These are phyloP conservation scores for Caenorhabditis inopinata DNA, from an alignment of 1,140 invertebrate species.

Conservation along the genomic window DNA sequence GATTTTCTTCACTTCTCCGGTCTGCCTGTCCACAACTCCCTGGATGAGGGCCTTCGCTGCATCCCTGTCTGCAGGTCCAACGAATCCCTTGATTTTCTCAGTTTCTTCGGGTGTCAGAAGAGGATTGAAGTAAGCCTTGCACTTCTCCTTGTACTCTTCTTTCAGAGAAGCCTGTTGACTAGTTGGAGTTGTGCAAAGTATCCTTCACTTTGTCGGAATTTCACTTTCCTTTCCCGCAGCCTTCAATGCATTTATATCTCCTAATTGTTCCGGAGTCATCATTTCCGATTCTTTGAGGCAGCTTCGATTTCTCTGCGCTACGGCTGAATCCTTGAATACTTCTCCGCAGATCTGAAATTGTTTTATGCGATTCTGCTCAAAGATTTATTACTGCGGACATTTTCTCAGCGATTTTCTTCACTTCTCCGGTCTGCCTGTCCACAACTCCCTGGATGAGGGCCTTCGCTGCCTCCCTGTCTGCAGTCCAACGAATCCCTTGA, in stretches of 20 bases:
- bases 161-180: background rate
- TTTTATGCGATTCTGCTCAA: background rate
- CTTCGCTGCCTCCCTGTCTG: background rate
- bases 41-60: background rate
- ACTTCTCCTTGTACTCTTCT: background rate
- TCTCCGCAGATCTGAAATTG: constrained; percentile 17
- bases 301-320: constrained; percentile 1
- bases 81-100: constrained; percentile 24
- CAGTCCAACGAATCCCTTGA: constrained; percentile 31
- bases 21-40: background rate
- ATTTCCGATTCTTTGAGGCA: constrained; percentile 26
- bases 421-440: constrained; percentile 19
- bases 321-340: constrained; percentile 8
- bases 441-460: constrained; percentile 15
- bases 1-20: constrained; percentile 25
- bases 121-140: background rate
- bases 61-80: constrained; percentile 2
- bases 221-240: background rate
- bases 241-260: constrained; percentile 18
- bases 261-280: constrained; percentile 33
- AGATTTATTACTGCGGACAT: background rate
- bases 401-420: constrained; percentile 26
- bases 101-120: background rate
- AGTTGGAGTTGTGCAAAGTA: background rate
- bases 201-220: background rate